phyloP scores from a whole-genome alignment of 1,140 invertebrate genomes.

The Nilaparvata lugens region DNA sequence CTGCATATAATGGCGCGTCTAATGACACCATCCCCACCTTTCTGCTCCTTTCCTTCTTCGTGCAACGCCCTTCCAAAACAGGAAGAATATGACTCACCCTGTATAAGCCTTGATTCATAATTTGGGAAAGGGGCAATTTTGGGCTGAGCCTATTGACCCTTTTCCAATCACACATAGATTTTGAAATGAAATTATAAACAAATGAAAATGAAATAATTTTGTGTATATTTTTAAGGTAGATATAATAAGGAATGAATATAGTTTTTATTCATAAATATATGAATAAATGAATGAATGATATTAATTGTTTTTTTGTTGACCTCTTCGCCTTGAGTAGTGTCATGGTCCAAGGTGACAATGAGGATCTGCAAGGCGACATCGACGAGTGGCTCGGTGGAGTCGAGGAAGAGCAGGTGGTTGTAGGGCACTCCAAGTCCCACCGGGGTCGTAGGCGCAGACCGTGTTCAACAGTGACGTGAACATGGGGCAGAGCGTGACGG shows the following conservation, averaged over 20 bases:
- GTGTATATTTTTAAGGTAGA: too few species aligned
- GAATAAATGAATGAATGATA: not conserved
- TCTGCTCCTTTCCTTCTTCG: too few species aligned
- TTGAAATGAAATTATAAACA: too few species aligned
- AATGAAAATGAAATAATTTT: too few species aligned
- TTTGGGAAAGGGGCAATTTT: too few species aligned
- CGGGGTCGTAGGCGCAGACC: constrained; percentile 92
- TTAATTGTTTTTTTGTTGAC: constrained; percentile 25
- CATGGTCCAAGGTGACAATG: constrained; percentile 92
- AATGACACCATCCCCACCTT: too few species aligned
- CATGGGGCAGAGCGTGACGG: constrained; percentile 89
- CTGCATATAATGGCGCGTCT: too few species aligned
- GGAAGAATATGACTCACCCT: too few species aligned
- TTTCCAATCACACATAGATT: too few species aligned
- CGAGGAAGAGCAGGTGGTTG: constrained; percentile 94
- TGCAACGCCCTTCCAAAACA: too few species aligned
- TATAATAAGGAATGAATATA: not conserved
- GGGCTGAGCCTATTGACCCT: too few species aligned
- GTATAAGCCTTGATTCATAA: too few species aligned
- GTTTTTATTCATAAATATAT: not conserved
- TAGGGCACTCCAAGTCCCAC: constrained; percentile 95
- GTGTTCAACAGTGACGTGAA: constrained; percentile 97
- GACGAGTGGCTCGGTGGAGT: constrained; percentile 88
- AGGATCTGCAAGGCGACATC: constrained; percentile 93
- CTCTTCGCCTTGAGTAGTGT: constrained; percentile 47